Conservation (phyloP, 1,140 invertebrate genomes). For the Phenacoccus solenopsis region DNA sequence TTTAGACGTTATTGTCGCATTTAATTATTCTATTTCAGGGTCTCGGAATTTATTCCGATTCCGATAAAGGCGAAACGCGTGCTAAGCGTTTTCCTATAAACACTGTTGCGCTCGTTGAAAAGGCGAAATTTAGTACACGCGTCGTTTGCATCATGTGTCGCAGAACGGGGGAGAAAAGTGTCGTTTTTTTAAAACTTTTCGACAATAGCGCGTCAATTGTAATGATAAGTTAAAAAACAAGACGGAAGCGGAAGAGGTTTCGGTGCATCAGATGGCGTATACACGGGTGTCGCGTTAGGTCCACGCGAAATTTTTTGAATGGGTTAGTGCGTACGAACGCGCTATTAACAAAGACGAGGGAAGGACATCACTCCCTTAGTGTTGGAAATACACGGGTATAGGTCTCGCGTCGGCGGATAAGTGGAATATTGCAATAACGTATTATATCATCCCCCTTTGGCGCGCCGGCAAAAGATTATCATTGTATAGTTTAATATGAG, state of each 20-base stretch:
- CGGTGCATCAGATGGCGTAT: conserved; percentile 2
- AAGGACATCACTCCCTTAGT: conserved; percentile 5
- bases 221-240: not conserved
- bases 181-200: no score
- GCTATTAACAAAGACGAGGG: not conserved
- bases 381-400: not conserved
- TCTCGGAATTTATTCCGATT: no score
- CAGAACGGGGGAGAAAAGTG: no score
- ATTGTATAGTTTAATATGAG: conserved; percentile 11
- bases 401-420: not conserved
- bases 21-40: not conserved
- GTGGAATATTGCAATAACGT: conserved; percentile 12
- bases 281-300: not conserved
- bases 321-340: not conserved
- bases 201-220: not conserved
- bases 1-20: not conserved
- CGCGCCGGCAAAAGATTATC: not conserved
- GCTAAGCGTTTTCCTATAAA: no score
- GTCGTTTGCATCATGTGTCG: no score
- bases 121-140: no score
- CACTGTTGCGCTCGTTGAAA: no score
- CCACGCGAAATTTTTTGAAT: not conserved
- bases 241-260: conserved; percentile 9
- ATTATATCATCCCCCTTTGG: conserved; percentile 11
- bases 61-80: no score